Evolutionary conservation across 1,140 invertebrate genomes (phyloP).

Genomic region (Mylabris phalerata): DNA sequence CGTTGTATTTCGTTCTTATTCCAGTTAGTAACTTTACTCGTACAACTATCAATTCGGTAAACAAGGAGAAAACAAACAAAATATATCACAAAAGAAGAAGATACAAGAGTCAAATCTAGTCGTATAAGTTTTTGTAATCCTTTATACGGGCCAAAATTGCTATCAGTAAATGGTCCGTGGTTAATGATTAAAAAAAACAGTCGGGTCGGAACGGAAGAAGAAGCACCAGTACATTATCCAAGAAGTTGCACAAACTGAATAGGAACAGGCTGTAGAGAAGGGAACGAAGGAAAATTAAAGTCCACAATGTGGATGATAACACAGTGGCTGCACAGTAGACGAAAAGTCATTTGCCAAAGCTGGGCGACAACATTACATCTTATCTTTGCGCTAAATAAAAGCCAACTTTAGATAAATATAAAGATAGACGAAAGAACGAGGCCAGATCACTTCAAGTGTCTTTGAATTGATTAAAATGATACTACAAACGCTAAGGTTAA

Average conservation of each 20-base stretch:
- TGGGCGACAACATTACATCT: constrained; percentile 25
- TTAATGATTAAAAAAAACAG: constrained; percentile 33
- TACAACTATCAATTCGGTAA: too few species aligned
- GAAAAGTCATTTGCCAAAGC: constrained; percentile 26
- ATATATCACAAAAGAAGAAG: constrained; percentile 1
- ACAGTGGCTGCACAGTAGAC: constrained; percentile 18
- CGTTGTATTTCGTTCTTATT: constrained; percentile 1
- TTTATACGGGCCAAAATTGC: constrained; percentile 22
- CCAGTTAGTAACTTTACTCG: not conserved
- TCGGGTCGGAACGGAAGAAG: not conserved
- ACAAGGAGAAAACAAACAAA: constrained; percentile 11
- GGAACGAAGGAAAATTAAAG: constrained; percentile 28
- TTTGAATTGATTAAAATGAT: constrained; percentile 40
- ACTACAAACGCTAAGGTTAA: constrained; percentile 34
- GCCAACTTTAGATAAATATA: constrained; percentile 37
- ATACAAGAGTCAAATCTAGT: constrained; percentile 20
- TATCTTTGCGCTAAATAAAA: constrained; percentile 36
- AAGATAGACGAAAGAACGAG: constrained; percentile 28
- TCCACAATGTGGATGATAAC: constrained; percentile 23
- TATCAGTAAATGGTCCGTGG: constrained; percentile 31
- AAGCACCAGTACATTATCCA: constrained; percentile 9
- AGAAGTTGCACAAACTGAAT: constrained; percentile 22
- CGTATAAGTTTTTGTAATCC: constrained; percentile 12
- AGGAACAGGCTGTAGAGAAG: constrained; percentile 11
- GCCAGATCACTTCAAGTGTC: constrained; percentile 36